Evolutionary conservation across 2,797 vertebrate species (phyloP), one percentile per base, ranked within the genome.

Genomic region (Dermochelys coriacea): DNA sequence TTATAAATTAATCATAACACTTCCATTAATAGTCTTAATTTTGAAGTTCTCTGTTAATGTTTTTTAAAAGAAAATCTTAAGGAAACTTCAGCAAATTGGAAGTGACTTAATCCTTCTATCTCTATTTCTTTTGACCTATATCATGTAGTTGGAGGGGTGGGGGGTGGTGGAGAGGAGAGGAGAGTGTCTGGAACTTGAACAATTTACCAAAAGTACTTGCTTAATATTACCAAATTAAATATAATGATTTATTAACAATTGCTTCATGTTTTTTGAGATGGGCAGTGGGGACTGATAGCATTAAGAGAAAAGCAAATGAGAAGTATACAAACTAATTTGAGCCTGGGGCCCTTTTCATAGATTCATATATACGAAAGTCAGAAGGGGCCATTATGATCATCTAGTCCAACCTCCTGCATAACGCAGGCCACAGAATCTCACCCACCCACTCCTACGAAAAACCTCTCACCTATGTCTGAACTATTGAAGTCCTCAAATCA

Each of bases 111-210:
- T 71, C n/a, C n/a, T 71, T 71, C 68, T 37, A 37, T 68, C 34
- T 37, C 16, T 34, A 8, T 68, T 37, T n/a, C n/a, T 4, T 11
- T 68, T 68, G 18, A 71, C n/a, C 19, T 71, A 3, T 37, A 11
- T 37, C 21, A 6, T 37, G 23, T n/a, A 23, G n/a, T 37, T 71
- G 5, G 11, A 1, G 34, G 4, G 16, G 5, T 1, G n/a, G 18
- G n/a, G 64, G 41, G 41, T 41, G 37, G 41, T 41, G 41, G 41
- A 41, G 41, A 41, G 41, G 21, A 3, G 64, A 7, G 18, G 5
- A 12, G n/a, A 5, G 34, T 19, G 18, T 37, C 9, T 71, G 64
- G n/a, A 41, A 37, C 9, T 34, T 71, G 19, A 37, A 23, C n/a
- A 37, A 12, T 41, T 19, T 11, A 37, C 64, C n/a, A 71, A 12